Evolutionary conservation across 2,113 vertebrate species (phyloP).

Genomic region (Percina caprodes): DNA sequence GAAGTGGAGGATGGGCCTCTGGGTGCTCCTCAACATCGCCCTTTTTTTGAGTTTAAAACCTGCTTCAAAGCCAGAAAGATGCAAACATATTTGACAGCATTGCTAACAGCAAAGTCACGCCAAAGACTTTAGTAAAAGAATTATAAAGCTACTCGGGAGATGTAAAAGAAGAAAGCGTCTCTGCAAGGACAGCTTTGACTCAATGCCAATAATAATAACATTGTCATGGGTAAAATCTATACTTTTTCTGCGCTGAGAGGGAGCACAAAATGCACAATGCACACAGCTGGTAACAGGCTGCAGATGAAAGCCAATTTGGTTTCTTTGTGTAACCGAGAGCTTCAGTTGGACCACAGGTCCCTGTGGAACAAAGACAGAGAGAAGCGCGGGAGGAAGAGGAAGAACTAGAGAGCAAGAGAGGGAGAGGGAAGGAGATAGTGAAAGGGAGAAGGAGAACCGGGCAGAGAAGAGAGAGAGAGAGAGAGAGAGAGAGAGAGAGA

Average conservation of each 20-base stretch:
- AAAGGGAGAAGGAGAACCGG: conserved; percentile 42
- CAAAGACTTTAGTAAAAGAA: conserved; percentile 47
- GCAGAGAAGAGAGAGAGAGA: not conserved
- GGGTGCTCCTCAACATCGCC: conserved; percentile 4
- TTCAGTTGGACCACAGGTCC: conserved; percentile 76
- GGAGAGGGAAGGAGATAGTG: conserved; percentile 48
- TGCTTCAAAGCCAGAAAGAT: conserved; percentile 1
- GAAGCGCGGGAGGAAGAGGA: conserved; percentile 44
- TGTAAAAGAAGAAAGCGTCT: conserved; percentile 30
- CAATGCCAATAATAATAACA: conserved; percentile 65
- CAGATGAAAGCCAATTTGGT: conserved; percentile 77
- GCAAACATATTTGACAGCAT: not conserved
- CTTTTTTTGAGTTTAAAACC: conserved; percentile 18
- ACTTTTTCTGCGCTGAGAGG: conserved; percentile 37
- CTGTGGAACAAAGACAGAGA: conserved; percentile 69
- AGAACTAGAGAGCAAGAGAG: conserved; percentile 33
- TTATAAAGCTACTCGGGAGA: conserved; percentile 21
- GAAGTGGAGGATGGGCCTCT: conserved; percentile 5
- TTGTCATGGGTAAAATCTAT: conserved; percentile 59
- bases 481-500: not conserved
- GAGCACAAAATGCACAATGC: conserved; percentile 48
- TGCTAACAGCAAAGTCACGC: conserved; percentile 33
- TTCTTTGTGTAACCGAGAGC: conserved; percentile 79
- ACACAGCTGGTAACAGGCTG: conserved; percentile 73
- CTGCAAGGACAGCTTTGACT: conserved; percentile 38